A percentile compares a stretch with the other conserved stretches of the same genome.
Conservation (phyloP, 2,888 invertebrate species). For the Macrosoma leucophasiata region DNA sequence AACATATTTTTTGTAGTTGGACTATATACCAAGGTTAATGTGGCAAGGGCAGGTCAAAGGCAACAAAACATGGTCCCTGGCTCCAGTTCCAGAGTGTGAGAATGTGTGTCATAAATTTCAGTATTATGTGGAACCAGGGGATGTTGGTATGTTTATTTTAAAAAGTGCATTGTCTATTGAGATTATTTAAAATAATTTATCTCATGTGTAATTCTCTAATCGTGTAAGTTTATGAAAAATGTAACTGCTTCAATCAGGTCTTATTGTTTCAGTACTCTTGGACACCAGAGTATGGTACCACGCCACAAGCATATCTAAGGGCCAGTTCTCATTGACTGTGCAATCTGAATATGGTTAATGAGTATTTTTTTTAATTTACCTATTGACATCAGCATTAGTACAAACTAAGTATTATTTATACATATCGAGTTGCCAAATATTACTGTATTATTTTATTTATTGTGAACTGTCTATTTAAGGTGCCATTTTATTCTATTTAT, state of each 20-base stretch:
- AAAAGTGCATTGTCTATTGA: conserved; percentile 1
- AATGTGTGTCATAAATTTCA: conserved; percentile 81
- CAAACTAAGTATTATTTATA: conserved; percentile 47
- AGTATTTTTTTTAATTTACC: conserved; percentile 15
- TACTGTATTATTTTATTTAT: conserved; percentile 36
- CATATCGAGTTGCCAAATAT: conserved; percentile 69
- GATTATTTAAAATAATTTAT: conserved; percentile 2
- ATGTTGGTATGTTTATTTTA: conserved; percentile 81
- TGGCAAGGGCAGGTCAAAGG: conserved; percentile 96
- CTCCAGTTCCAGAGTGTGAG: conserved; percentile 93
- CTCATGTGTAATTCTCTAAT: background rate
- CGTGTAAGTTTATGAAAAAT: background rate
- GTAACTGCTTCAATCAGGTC: background rate
- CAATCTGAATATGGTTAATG: conserved; percentile 92
- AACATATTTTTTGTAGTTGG: conserved; percentile 77
- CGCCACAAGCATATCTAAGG: conserved; percentile 86
- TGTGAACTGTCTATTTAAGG: conserved; percentile 37
- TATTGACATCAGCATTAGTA: conserved; percentile 34
- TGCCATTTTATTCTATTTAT: conserved; percentile 61
- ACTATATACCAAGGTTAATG: conserved; percentile 92
- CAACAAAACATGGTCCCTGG: conserved; percentile 88
- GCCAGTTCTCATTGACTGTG: conserved; percentile 89
- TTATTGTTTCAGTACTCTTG: conserved; percentile 79
- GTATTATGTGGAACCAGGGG: conserved; percentile 89
- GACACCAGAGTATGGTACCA: conserved; percentile 96